Evolutionary conservation across 2,888 invertebrate species (phyloP).

Genomic region (Pediacus dermestoides): DNA sequence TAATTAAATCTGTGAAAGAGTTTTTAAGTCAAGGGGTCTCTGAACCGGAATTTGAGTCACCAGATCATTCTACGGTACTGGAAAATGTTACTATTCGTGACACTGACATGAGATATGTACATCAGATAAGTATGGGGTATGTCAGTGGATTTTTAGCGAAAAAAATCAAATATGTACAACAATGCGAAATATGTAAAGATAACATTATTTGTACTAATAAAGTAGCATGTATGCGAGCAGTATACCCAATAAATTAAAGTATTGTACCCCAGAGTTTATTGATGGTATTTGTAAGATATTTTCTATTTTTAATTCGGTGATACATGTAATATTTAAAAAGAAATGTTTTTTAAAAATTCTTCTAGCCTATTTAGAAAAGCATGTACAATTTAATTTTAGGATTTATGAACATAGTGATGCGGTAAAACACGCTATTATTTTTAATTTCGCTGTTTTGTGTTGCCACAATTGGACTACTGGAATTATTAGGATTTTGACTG

Average conservation of each 20-base stretch:
- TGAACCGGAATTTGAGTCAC: no score
- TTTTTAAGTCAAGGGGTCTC: slow-evolving; percentile 10
- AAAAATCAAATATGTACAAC: neutral
- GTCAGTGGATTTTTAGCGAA: slow-evolving; percentile 1
- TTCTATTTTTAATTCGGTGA: neutral
- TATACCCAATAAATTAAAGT: slow-evolving; percentile 1
- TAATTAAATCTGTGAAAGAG: slow-evolving; percentile 10
- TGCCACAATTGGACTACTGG: no score
- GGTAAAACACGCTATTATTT: no score
- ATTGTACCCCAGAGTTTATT: neutral
- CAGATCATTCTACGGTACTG: no score
- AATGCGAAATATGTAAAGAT: neutral
- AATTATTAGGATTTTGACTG: no score
- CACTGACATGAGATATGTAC: neutral
- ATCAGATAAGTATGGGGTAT: neutral
- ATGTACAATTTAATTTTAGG: neutral
- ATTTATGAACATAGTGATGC: no score
- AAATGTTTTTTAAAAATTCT: neutral
- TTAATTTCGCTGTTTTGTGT: no score
- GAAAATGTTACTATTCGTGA: neutral
- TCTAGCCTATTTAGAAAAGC: neutral
- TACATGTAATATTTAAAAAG: neutral
- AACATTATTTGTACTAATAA: slow-evolving; percentile 1
- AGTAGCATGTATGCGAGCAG: no score
- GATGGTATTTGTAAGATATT: neutral